These are phyloP conservation scores for Crotalus viridis DNA, from an alignment of 2,113 vertebrate species.

Conservation along the genomic window DNA sequence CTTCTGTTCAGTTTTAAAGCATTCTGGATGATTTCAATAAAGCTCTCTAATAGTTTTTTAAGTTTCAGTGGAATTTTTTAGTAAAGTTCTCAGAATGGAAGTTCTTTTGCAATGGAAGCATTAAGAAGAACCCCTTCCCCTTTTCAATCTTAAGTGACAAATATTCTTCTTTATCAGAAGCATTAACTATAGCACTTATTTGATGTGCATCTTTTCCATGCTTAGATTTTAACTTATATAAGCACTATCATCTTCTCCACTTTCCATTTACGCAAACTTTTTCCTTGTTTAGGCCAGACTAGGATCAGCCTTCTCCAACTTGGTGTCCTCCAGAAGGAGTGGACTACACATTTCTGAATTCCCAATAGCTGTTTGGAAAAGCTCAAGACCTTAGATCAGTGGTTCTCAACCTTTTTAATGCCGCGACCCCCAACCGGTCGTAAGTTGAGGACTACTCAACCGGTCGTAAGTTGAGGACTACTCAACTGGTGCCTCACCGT, in stretches of 20 bases:
- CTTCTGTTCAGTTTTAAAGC: background rate
- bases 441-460: no score
- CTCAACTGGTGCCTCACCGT: no score
- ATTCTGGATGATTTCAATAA: background rate
- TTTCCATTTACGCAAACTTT: background rate
- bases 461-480: no score
- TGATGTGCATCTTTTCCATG: background rate
- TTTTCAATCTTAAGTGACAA: no score
- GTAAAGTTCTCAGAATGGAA: background rate
- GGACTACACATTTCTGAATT: background rate
- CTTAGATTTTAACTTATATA: background rate
- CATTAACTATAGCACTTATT: background rate
- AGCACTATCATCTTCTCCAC: background rate
- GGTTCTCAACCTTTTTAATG: no score
- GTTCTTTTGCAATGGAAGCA: background rate
- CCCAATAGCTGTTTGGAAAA: background rate
- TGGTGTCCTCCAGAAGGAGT: background rate
- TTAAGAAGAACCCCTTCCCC: background rate
- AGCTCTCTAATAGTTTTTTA: background rate
- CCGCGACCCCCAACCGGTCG: no score
- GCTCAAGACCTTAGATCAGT: background rate
- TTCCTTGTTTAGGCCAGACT: background rate
- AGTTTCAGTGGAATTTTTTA: background rate
- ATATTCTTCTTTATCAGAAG: background rate
- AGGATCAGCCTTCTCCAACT: background rate